A percentile compares a stretch with the other conserved stretches of the same genome.
Conservation (phyloP, 2,113 vertebrate genomes). For the Tretioscincus oriximinensis region DNA sequence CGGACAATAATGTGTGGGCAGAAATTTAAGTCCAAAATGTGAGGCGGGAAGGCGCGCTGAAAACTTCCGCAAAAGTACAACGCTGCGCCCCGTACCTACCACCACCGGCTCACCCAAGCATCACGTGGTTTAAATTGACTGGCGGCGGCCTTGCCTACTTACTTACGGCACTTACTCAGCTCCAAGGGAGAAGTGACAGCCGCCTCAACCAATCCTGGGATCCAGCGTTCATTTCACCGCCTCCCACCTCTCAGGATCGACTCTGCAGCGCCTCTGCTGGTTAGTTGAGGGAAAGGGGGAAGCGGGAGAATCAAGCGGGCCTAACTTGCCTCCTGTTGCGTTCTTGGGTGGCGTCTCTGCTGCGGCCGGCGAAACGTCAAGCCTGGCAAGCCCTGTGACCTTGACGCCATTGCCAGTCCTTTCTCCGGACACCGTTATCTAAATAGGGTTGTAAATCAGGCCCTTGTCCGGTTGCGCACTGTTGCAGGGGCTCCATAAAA, state of each 20-base stretch:
- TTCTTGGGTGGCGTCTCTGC: conserved; percentile 31
- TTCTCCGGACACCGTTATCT: conserved; percentile 84
- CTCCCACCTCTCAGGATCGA: no score
- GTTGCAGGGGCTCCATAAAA: conserved; percentile 90
- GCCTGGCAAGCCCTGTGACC: conserved; percentile 80
- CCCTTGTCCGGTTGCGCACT: conserved; percentile 80
- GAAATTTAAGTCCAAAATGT: no score
- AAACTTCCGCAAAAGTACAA: no score
- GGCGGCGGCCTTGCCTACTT: no score
- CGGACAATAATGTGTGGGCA: no score
- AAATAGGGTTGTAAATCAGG: conserved; percentile 93
- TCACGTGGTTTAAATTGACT: background rate
- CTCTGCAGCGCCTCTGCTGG: conserved; percentile 3
- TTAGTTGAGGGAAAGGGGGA: background rate
- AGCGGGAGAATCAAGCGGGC: background rate
- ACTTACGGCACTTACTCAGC: background rate
- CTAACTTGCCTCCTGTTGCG: background rate
- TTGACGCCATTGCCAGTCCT: conserved; percentile 85
- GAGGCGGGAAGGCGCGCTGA: no score
- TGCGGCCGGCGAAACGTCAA: conserved; percentile 70
- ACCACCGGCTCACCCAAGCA: no score
- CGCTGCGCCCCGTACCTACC: background rate
- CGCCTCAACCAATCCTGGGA: background rate
- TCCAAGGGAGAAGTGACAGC: background rate
- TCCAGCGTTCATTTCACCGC: background rate